These are phyloP conservation scores for Melieria omissa DNA, from an alignment of 2,888 invertebrate species.

Conservation along the genomic window DNA sequence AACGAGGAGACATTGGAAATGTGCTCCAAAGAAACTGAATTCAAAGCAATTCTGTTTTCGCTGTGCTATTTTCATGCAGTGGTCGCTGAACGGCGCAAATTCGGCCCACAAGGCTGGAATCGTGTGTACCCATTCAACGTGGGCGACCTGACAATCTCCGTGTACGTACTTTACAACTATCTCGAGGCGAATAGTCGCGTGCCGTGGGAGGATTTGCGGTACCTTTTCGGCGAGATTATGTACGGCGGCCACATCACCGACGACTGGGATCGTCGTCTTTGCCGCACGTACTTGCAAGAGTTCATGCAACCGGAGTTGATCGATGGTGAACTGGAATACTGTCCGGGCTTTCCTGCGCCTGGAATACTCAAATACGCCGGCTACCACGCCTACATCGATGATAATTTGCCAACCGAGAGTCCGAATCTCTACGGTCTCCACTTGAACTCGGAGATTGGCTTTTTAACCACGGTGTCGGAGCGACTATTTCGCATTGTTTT, in stretches of 20 bases:
- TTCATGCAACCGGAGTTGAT: constrained; percentile 88
- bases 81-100: constrained; percentile 90
- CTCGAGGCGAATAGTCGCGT: constrained; percentile 87
- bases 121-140: constrained; percentile 81
- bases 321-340: constrained; percentile 85
- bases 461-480: constrained; percentile 87
- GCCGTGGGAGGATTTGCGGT: constrained; percentile 94
- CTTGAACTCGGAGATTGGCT: constrained; percentile 95
- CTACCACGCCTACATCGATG: constrained; percentile 90
- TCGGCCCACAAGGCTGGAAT: constrained; percentile 69
- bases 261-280: constrained; percentile 92
- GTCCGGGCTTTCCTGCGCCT: constrained; percentile 87
- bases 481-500: constrained; percentile 85
- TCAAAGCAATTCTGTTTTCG: constrained; percentile 88
- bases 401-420: constrained; percentile 85
- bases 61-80: constrained; percentile 96
- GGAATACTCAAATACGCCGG: constrained; percentile 88
- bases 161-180: constrained; percentile 90
- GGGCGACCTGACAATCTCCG: constrained; percentile 91
- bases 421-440: constrained; percentile 92
- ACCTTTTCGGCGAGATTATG: constrained; percentile 97
- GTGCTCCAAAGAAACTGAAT: constrained; percentile 93
- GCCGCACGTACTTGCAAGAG: constrained; percentile 85
- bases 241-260: constrained; percentile 98
- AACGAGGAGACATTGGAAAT: constrained; percentile 91